These are phyloP conservation scores for Nasua narica DNA, from an alignment of 2,797 vertebrate genomes.

Conservation along the genomic window DNA sequence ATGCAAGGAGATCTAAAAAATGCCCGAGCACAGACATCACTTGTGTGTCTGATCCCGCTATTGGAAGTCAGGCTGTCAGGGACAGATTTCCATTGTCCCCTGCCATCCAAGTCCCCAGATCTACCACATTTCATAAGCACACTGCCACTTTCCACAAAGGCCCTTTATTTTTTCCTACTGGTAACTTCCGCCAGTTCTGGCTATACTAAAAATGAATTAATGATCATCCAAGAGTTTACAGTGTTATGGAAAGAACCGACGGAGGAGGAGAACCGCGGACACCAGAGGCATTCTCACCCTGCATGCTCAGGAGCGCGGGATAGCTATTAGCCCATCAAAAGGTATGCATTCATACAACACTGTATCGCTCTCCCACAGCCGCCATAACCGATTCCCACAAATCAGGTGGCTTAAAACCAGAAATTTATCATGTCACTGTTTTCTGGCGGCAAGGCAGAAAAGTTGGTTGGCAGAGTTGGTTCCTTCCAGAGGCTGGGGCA, in stretches of 20 bases:
- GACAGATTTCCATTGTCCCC: neutral
- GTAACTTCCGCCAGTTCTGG: neutral
- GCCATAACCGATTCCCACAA: neutral
- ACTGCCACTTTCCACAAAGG: neutral
- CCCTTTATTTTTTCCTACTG: neutral
- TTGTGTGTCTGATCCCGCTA: neutral
- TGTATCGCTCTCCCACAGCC: neutral
- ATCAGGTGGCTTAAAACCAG: neutral
- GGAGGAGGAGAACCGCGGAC: neutral
- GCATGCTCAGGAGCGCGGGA: fast-evolving
- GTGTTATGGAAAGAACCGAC: neutral
- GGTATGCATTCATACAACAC: neutral
- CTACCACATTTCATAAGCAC: neutral
- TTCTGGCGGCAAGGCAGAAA: neutral
- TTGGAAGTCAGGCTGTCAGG: neutral
- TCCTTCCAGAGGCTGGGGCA: neutral
- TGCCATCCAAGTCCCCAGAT: neutral
- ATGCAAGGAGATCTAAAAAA: neutral
- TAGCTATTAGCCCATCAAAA: neutral
- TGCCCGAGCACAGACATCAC: neutral
- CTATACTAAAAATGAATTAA: neutral
- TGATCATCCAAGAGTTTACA: neutral
- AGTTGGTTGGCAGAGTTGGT: neutral
- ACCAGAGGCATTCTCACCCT: fast-evolving
- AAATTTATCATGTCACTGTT: neutral